Base-by-base conservation (phyloP, 2,797 vertebrate species). In the Yasuhikotakia modesta region DNA sequence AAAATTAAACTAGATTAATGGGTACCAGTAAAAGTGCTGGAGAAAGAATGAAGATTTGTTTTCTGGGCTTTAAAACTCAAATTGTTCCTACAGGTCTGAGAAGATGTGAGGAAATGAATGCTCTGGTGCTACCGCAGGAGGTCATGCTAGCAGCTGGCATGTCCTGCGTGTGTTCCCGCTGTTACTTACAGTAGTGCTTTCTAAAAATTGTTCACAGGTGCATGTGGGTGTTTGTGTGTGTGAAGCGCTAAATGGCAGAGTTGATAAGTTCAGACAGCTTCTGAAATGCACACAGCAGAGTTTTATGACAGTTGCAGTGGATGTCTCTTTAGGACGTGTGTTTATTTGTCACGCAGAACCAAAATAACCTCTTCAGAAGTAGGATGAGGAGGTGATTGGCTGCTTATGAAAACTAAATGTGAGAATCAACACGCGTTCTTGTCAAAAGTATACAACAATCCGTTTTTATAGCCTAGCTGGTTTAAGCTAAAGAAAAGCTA, bases 141-240 rank as follows among this genome's bases (percentile, higher is more conserved):
- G 70, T 63, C 74, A 74, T 67, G 32, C 79, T 80, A 77, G 65
- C 64, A 67, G 71, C 63, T 80, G 60, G 75, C 48, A 70, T 66
- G 76, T 79, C 79, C 82, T 66, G 14, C 61, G 53, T 65, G 32
- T 76, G 70, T 64, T 21, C 35, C 39, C 68, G 58, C 45, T 53
- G 65, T 45, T 53, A 27, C 70, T 73, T 21, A 22, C 4, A 12
- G 35, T 27, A 46, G 22, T 50, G 57, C 13, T 60, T 16, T 48
- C 46, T 14, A 43, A 48, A 60, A 24, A 48, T 22, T 1, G 21
- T 39, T 24, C 35, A 13, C 52, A 70, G 63, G 57, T 43, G n/a
- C 4, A 30, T 52, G 66, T 46, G 52, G 76, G 50, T 76, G 35
- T 72, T 22, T 81, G 22, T 72, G 45, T 76, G 70, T 76, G 60